Evolutionary conservation across 2,888 invertebrate species (phyloP).

Genomic region (Temnothorax rugatulus): DNA sequence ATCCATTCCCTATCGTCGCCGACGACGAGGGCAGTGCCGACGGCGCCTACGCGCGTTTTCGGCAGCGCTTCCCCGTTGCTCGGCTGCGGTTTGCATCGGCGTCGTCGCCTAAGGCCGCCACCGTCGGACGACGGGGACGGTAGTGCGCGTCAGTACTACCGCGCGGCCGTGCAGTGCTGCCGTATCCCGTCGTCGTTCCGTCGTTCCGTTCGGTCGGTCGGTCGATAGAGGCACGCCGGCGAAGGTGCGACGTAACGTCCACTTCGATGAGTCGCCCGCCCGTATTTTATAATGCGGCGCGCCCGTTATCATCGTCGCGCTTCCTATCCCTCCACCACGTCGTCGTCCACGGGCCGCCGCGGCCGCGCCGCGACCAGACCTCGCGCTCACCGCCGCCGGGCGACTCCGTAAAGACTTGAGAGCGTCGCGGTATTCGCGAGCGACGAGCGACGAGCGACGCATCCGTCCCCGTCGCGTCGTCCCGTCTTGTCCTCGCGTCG

Average conservation of each 20-base stretch:
- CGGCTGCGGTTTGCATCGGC: not conserved
- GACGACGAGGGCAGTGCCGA: conserved; percentile 66
- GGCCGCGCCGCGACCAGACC: conserved; percentile 32
- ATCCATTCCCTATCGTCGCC: conserved; percentile 49
- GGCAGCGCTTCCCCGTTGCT: conserved; percentile 41
- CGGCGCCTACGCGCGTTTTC: conserved; percentile 62
- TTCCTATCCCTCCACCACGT: conserved; percentile 45
- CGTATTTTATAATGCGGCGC: conserved; percentile 60
- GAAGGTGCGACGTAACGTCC: conserved; percentile 57
- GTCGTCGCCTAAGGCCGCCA: conserved; percentile 39
- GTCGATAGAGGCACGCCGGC: conserved; percentile 72
- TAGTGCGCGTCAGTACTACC: conserved; percentile 22
- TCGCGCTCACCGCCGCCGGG: conserved; percentile 37
- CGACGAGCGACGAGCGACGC: conserved; percentile 26
- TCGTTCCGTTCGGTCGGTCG: not conserved
- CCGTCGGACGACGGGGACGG: conserved; percentile 29
- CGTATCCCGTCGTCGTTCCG: conserved; percentile 54
- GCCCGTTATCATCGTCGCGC: conserved; percentile 33
- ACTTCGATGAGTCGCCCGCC: conserved; percentile 55
- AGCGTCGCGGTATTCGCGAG: conserved; percentile 47
- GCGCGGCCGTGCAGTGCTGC: conserved; percentile 67
- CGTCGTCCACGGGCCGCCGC: conserved; percentile 25
- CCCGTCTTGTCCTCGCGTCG: not conserved
- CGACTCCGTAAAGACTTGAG: conserved; percentile 51
- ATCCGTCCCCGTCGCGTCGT: not conserved